Conservation (phyloP, 2,797 vertebrate species). For the Streptopelia turtur region DNA sequence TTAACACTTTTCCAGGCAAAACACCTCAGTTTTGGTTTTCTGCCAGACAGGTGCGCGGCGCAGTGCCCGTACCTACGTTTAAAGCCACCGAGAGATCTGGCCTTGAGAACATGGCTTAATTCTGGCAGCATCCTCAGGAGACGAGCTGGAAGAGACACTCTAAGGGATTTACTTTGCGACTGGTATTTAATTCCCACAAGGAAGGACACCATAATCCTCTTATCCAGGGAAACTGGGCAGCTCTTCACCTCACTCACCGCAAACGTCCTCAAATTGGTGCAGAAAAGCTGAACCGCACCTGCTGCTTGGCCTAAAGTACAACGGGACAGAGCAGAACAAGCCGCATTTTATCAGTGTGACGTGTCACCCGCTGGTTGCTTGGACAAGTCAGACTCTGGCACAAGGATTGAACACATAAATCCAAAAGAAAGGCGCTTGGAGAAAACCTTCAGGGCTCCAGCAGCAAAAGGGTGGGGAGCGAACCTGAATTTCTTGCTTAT, state of each 20-base stretch:
- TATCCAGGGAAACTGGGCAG: neutral
- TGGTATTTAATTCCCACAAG: too few relatives aligned
- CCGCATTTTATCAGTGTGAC: too few relatives aligned
- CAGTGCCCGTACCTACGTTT: neutral
- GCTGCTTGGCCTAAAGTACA: neutral
- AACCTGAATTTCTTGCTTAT: neutral
- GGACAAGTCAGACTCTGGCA: neutral
- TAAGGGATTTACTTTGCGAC: neutral
- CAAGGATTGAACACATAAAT: neutral
- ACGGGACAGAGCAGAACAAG: neutral
- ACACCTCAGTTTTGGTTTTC: neutral
- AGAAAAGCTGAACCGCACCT: accelerated
- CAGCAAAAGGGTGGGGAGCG: neutral
- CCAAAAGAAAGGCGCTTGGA: neutral
- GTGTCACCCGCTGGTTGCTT: accelerated
- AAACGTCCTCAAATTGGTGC: neutral
- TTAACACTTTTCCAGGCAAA: neutral
- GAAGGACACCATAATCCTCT: neutral
- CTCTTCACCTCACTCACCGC: neutral
- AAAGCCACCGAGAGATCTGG: neutral
- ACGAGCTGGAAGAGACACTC: neutral
- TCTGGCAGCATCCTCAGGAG: neutral
- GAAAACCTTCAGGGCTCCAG: neutral
- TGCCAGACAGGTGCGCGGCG: accelerated
- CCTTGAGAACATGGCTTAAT: neutral